Conservation (phyloP, 2,797 vertebrate species). For the Sphenopsis melanotis region DNA sequence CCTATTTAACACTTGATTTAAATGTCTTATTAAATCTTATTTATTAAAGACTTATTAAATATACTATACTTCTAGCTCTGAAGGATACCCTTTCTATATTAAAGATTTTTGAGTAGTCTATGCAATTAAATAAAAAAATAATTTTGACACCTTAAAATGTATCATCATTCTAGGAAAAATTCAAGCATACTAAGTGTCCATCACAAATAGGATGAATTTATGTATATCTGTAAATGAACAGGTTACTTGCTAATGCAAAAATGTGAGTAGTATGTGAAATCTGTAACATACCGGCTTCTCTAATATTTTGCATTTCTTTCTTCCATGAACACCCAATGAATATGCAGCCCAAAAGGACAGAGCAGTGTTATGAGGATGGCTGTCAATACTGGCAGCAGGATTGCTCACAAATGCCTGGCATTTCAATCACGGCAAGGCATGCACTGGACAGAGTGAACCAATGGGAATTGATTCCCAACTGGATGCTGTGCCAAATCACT, state of each 20-base stretch:
- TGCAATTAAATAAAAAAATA: neutral
- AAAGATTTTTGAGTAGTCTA: neutral
- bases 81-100: neutral
- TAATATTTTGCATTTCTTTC: constrained; percentile 7
- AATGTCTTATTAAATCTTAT: neutral
- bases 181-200: neutral
- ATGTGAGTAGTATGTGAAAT: constrained; percentile 13
- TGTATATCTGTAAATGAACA: constrained; percentile 60
- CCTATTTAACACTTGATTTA: constrained; percentile 9
- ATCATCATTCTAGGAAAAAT: neutral
- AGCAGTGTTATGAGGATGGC: constrained; percentile 16
- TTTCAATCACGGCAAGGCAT: constrained; percentile 62
- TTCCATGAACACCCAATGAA: neutral
- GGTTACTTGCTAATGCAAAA: constrained; percentile 43
- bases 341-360: neutral
- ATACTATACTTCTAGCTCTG: neutral
- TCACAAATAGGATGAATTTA: constrained; percentile 29
- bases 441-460: constrained; percentile 59
- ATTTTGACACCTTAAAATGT: neutral
- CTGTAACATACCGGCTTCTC: neutral
- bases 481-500: constrained; percentile 58
- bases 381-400: constrained; percentile 22
- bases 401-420: constrained; percentile 53
- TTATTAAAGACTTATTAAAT: neutral
- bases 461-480: constrained; percentile 40